A percentile compares a stretch with the other conserved stretches of the same genome.
These are phyloP conservation scores for Ochropleura leucogaster DNA, from an alignment of 2,888 invertebrate species.

Conservation along the genomic window DNA sequence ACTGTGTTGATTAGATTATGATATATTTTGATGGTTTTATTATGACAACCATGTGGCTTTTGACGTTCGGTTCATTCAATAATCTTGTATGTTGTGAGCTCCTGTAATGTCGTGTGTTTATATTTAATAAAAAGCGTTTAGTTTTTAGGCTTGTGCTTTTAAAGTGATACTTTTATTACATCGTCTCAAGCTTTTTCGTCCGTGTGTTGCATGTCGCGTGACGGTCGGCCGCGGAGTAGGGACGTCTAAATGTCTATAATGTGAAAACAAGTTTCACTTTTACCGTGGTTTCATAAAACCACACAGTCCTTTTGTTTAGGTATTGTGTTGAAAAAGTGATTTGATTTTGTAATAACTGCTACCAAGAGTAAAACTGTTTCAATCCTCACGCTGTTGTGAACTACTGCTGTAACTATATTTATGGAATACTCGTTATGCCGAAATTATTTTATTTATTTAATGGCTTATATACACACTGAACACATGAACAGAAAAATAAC, in stretches of 20 bases:
- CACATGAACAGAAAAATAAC: too few relatives aligned
- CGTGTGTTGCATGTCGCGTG: too few relatives aligned
- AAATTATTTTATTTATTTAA: too few relatives aligned
- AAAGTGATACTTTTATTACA: background rate
- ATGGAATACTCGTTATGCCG: too few relatives aligned
- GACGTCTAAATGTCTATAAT: too few relatives aligned
- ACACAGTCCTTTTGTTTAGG: too few relatives aligned
- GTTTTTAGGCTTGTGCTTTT: background rate
- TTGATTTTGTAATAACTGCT: background rate
- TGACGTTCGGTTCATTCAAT: background rate
- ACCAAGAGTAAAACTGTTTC: background rate
- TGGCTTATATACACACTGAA: too few relatives aligned
- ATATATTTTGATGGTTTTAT: background rate
- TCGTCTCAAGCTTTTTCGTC: too few relatives aligned
- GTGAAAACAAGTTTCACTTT: too few relatives aligned
- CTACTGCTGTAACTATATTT: background rate
- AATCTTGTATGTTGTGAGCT: background rate
- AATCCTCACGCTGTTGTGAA: background rate
- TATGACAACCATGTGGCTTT: background rate
- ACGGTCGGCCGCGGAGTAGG: too few relatives aligned
- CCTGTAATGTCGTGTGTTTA: background rate
- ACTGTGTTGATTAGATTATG: background rate
- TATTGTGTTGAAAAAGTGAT: too few relatives aligned
- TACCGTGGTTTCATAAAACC: too few relatives aligned
- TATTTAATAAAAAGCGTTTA: background rate